Base-by-base conservation (phyloP, 2,888 invertebrate genomes). In the Phengaris arion region DNA sequence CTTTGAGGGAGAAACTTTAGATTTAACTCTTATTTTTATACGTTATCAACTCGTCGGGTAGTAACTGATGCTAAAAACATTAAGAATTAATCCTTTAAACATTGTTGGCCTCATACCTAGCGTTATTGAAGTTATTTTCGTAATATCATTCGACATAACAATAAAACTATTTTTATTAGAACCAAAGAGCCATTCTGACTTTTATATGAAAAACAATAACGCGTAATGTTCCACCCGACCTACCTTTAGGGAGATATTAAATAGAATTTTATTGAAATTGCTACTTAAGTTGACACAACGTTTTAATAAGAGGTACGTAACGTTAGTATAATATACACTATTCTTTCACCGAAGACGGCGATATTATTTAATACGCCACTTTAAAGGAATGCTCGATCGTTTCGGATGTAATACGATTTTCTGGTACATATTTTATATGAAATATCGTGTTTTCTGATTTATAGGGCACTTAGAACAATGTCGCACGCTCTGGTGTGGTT, bases 391-490 rank as follows among this genome's bases (percentile, higher is more conserved):
- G 54, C 72, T 72, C 52, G 15, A 72, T 54, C 72, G 54, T 72
- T 72, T 72, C 52, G 72, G 72, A 54, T 72, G 72, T 72, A 72
- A 72, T 72, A 72, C 72, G 75, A 69, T 75, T 75, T 57, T 69
- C 69, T 52, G 55, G 57, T 69, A 69, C 75, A 69, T 57, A 69
- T 75, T 75, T 75, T 75, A 75, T 75, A 57, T 84, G 84, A 83
- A 84, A 83, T 83, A 82, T 81, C 82, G 81, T 83, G 82, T 81
- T 83, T 79, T 77, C 82, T 85, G 88, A 89, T 88, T 88, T 89
- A 89, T 86, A 79, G 81, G 80, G 84, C 85, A 86, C 87, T 87
- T 86, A 85, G 83, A 85, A 85, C 85, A 83, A 86, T 85, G 85
- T 84, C 84, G 83, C 82, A 81, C 82, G 81, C 81, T 79, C 80